Evolutionary conservation across 2,113 vertebrate genomes (phyloP), one percentile per base, ranked within the genome.

Genomic region (Harpagus bidentatus): DNA sequence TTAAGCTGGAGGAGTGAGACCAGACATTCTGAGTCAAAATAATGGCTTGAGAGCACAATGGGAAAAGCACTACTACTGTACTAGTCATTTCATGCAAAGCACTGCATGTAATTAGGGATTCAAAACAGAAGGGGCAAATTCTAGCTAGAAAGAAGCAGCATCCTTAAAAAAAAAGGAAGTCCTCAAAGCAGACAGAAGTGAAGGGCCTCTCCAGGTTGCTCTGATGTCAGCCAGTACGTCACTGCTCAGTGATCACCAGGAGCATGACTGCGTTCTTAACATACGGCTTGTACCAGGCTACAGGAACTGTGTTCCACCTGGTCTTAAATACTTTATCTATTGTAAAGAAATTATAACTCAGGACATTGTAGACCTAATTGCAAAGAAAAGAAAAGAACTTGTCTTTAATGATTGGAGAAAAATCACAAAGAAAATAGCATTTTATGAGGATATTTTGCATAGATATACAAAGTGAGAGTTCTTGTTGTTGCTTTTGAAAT

Each of bases 181-280:
- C 13, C 18, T 18, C 13, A 77, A 92, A 74, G 23, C 20, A 73
- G 36, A 76, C 43, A 62, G 31, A 76, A 85, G 14, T 0, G 0
- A 84, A 63, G 40, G 6, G 1, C 16, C 5, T 63, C 38, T 47
- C 13, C 21, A 67, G 11, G 25, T 76, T 71, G 4, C 0, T 0
- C 14, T 69, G 45, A 16, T 34, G 9, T 43, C 5, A 2, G 11
- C 28, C 32, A 12, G 7, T 28, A 25, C 10, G 16, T 43, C 23
- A 15, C 19, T 85, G 21, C n/a, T 36, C 18, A 34, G 43, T 36
- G 9, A 58, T 23, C 36, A 66, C 16, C 26, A 26, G 23, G 13
- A 76, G 5, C 31, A 48, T 0, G 0, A 40, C 17, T 42, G 6
- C 10, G 16, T 66, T 88, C 22, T 32, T 38, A 50, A 47, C 26